Base-by-base conservation (phyloP, 1,140 invertebrate genomes). In the Glossosoma conforme region DNA sequence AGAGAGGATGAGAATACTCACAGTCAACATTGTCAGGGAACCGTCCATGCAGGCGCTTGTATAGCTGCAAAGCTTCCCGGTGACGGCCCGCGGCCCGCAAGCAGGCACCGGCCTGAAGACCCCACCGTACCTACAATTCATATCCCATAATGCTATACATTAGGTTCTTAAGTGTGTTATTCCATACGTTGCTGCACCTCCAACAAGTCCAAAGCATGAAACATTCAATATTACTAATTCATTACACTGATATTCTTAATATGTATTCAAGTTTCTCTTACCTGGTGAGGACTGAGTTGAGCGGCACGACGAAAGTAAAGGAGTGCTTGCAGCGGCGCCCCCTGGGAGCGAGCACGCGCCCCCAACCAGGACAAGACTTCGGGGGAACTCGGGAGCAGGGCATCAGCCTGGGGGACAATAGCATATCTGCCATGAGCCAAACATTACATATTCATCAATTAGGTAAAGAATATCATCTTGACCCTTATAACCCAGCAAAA, bases 71-170 rank as follows among this genome's bases (percentile, higher is more conserved):
- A 2, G 72, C 72, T 44, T 75, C 70, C 41, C 71, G 70, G 51
- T 75, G 72, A 3, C 62, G 68, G 8, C 72, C 72, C 21, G 50
- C 65, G n/a, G 70, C 65, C 17, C 72, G 64, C 14, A 75, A 60
- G 44, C 70, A 72, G 0, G 65, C 63, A 19, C 70, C 72, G 56
- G 71, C 69, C 38, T 72, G 56, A 0, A 75, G 61, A 17, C 70
- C 70, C 72, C 72, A 75, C 58, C 70, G 62, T 0, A 69, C 65
- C 72, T 75, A 2, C n/a, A n/a, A n/a, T n/a, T n/a, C n/a, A n/a
- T n/a, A n/a, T 17, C 8, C n/a, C 8, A n/a, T 9, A 30, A 8
- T 9, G n/a, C n/a, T 8, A 30, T 30, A 30, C 8, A 9, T 9
- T 20, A 22, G 11, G 14, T 22, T 43, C 10, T 22, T 17, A 43